Evolutionary conservation across 2,113 vertebrate genomes (phyloP).

Genomic region (Poicephalus gulielmi): DNA sequence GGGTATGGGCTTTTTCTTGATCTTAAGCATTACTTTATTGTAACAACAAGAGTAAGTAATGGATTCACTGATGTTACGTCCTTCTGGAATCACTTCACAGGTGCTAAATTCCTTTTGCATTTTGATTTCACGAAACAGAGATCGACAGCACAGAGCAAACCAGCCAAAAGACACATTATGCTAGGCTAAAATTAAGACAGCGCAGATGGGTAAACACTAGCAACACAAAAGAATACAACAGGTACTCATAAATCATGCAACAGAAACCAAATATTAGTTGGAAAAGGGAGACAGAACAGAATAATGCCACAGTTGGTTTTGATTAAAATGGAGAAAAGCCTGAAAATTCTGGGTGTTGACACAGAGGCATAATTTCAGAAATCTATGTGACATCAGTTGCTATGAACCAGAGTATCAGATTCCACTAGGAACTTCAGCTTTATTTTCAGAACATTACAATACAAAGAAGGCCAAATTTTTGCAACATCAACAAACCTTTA

Average conservation of each 20-base stretch:
- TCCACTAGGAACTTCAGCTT: not conserved
- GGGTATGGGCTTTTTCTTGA: not conserved
- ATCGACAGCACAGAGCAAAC: not conserved
- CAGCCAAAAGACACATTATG: slow-evolving; percentile 38
- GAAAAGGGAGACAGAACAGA: not conserved
- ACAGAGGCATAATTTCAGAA: not conserved
- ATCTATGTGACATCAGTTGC: slow-evolving; percentile 29
- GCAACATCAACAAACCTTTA: slow-evolving; percentile 16
- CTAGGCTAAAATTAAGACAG: slow-evolving; percentile 48
- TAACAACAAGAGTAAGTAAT: not conserved
- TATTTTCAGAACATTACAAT: slow-evolving; percentile 24
- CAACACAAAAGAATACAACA: slow-evolving; percentile 49
- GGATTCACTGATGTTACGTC: slow-evolving; percentile 26
- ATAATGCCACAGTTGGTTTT: slow-evolving; percentile 36
- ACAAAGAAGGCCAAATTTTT: not conserved
- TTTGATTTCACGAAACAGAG: slow-evolving; percentile 40
- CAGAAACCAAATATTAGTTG: slow-evolving; percentile 19
- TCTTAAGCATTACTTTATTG: not conserved
- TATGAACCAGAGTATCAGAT: slow-evolving; percentile 29
- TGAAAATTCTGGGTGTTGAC: slow-evolving; percentile 25
- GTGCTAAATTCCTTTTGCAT: slow-evolving; percentile 45
- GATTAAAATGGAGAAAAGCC: slow-evolving; percentile 33
- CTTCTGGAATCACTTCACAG: slow-evolving; percentile 38
- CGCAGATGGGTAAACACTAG: slow-evolving; percentile 49
- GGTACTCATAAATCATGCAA: slow-evolving; percentile 61